Base-by-base conservation (phyloP, 2,888 invertebrate species). In the Digitonthophagus gazella region DNA sequence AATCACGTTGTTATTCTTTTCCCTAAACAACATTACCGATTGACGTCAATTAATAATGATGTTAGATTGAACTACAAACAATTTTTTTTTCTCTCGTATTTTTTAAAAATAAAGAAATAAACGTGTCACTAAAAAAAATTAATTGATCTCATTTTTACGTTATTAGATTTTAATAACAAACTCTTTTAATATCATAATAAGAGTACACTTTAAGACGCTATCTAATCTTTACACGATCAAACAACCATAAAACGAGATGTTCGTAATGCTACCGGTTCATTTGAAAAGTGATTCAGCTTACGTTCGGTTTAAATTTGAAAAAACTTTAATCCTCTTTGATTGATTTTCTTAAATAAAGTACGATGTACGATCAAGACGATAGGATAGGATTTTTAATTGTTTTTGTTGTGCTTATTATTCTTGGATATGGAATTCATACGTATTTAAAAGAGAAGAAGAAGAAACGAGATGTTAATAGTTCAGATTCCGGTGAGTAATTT, bases 301-400 rank as follows among this genome's bases (percentile, higher is more conserved):
- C n/a, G n/a, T n/a, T n/a, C n/a, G n/a, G n/a, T n/a, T n/a, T n/a
- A n/a, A n/a, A n/a, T n/a, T n/a, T n/a, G n/a, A n/a, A n/a, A n/a
- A n/a, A 6, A 4, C 14, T 16, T 2, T 14, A 14, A 15, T 57
- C 11, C 11, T 58, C 11, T 2, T 14, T 15, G 4, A 11, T 58
- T n/a, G 58, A 58, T 1, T 15, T 11, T 57, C 15, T 57, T 4
- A 4, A 4, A 57, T 57, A 57, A 14, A 57, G 57, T 57, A 56
- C 16, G 20, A 67, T 67, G 67, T 67, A 67, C 58, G 67, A 67
- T 28, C 67, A 58, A 58, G 67, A 67, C 58, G 67, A 67, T 28
- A 67, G 67, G 16, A 44, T 67, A 3, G 67, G 67, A 14, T 67
- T 67, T 58, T 58, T 67, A 28, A 67, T 67, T 15, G 67, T 67